Conservation (phyloP, 2,113 vertebrate species). For the Entosphenus tridentatus region DNA sequence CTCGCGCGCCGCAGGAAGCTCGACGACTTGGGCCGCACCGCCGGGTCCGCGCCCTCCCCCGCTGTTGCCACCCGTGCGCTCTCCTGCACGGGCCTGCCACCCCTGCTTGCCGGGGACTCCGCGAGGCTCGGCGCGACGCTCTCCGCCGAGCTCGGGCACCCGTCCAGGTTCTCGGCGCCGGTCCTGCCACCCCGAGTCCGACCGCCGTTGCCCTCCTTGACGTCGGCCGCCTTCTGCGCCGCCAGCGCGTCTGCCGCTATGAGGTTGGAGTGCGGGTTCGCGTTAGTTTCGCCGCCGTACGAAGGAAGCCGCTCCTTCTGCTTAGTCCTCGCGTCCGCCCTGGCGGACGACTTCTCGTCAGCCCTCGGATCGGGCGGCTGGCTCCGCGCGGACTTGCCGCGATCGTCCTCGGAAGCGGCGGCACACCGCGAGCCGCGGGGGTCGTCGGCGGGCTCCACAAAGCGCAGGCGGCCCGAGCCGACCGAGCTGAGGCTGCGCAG, state of each 20-base stretch:
- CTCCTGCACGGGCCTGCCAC: neutral
- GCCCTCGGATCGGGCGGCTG: too few relatives aligned
- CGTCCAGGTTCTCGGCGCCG: constrained; percentile 8
- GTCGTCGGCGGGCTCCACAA: constrained; percentile 12
- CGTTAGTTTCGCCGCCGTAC: neutral
- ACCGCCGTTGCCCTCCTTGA: constrained; percentile 22
- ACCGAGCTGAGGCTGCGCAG: constrained; percentile 23
- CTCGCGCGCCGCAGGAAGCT: constrained; percentile 27
- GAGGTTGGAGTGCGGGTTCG: constrained; percentile 1
- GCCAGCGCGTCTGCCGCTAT: constrained; percentile 19
- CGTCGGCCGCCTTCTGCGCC: constrained; percentile 19
- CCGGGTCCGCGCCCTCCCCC: constrained; percentile 24
- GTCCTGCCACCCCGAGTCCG: constrained; percentile 12
- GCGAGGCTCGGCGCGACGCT: constrained; percentile 12
- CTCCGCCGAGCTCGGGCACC: constrained; percentile 13
- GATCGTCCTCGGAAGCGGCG: too few relatives aligned
- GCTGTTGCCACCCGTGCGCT: constrained; percentile 9
- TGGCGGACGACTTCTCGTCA: too few relatives aligned
- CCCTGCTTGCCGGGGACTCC: constrained; percentile 9
- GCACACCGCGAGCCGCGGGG: too few relatives aligned
- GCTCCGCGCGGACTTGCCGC: too few relatives aligned
- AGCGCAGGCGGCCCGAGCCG: constrained; percentile 19
- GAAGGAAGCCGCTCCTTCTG: too few relatives aligned
- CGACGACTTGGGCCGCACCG: constrained; percentile 55
- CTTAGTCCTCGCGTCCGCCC: too few relatives aligned